phyloP scores from a whole-genome alignment of 1,140 invertebrate genomes.

The Uloborus diversus region DNA sequence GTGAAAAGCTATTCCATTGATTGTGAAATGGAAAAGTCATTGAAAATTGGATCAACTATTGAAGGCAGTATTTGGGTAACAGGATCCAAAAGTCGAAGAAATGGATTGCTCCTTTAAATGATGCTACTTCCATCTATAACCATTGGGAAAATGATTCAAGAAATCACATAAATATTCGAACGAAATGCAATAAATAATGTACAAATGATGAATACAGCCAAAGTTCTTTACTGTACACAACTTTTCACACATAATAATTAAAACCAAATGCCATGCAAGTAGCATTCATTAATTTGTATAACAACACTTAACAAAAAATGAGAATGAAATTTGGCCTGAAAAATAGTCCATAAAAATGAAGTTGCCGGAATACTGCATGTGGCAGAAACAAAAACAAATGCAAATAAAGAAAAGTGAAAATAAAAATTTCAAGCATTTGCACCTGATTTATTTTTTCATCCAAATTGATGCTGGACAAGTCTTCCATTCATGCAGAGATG shows the following conservation, averaged over 20 bases:
- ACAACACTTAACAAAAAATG: neutral
- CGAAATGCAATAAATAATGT: neutral
- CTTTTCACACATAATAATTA: too few relatives aligned
- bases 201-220: neutral
- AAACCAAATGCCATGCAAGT: too few relatives aligned
- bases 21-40: too few relatives aligned
- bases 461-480: too few relatives aligned
- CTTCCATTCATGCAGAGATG: too few relatives aligned
- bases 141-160: neutral
- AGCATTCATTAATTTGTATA: neutral
- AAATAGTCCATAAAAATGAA: neutral
- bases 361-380: slow-evolving; percentile 21
- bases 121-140: too few relatives aligned
- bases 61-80: too few relatives aligned
- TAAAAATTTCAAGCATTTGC: neutral
- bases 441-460: neutral
- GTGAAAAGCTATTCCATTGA: too few relatives aligned
- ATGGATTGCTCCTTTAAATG: too few relatives aligned
- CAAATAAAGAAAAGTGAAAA: slow-evolving; percentile 4
- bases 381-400: neutral
- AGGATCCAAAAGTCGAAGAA: too few relatives aligned
- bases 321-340: slow-evolving; percentile 6
- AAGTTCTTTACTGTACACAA: neutral
- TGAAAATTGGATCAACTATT: too few relatives aligned
- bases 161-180: neutral